Evolutionary conservation across 2,797 vertebrate species (phyloP).

Genomic region (Enteromius argenteus): DNA sequence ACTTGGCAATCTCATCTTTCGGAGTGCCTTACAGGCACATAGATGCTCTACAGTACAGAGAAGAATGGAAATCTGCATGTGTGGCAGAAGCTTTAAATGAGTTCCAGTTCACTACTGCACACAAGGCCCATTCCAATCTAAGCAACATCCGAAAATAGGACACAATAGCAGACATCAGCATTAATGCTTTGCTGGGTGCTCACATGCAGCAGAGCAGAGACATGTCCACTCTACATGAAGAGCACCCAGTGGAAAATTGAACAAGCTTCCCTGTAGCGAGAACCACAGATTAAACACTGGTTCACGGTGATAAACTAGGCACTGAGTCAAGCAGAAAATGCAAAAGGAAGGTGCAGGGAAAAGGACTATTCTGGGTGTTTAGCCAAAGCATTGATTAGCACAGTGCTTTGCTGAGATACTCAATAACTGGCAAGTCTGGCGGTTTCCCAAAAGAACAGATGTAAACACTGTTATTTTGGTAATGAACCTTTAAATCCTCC

Average conservation of each 20-base stretch:
- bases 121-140: constrained; percentile 59
- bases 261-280: constrained; percentile 23
- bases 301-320: background rate
- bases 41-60: too few species aligned
- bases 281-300: constrained; percentile 18
- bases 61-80: constrained; percentile 56
- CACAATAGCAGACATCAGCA: constrained; percentile 38
- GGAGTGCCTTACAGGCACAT: background rate
- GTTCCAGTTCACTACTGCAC: constrained; percentile 62
- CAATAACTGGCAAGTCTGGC: constrained; percentile 26
- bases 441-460: background rate
- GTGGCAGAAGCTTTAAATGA: constrained; percentile 57
- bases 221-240: constrained; percentile 8
- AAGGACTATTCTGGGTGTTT: constrained; percentile 1
- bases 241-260: constrained; percentile 17
- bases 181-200: constrained; percentile 20
- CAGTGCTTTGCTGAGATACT: constrained; percentile 19
- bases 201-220: background rate
- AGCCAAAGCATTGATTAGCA: constrained; percentile 41
- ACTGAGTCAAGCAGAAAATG: constrained; percentile 34
- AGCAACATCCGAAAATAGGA: constrained; percentile 50
- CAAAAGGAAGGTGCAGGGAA: background rate
- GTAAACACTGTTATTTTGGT: constrained; percentile 28
- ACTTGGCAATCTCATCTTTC: constrained; percentile 3
- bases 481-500: constrained; percentile 26